Evolutionary conservation across 2,113 vertebrate genomes (phyloP).

Genomic region (Garra rufa): DNA sequence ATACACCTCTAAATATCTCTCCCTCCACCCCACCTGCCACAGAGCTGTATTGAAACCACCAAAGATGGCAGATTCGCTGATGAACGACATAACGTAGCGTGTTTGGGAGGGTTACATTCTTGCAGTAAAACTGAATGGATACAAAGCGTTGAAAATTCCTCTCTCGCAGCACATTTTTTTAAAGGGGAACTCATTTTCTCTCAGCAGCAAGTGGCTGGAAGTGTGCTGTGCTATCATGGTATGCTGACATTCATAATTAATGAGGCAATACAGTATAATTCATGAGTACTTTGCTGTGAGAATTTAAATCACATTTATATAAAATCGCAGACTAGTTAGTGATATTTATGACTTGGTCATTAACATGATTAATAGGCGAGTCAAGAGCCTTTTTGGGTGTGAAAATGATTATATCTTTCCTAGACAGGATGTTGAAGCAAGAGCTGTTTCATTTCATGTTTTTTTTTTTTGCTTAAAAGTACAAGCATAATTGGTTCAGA

Average conservation of each 20-base stretch:
- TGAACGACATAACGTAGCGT: constrained; percentile 19
- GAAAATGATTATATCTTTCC: constrained; percentile 9
- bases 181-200: constrained; percentile 45
- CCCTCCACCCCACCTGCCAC: background rate
- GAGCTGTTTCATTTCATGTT: background rate
- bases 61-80: constrained; percentile 30
- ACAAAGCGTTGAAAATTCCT: constrained; percentile 49
- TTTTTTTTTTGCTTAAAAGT: background rate
- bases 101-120: constrained; percentile 56
- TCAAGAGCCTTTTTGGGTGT: background rate
- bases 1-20: constrained; percentile 34
- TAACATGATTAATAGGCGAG: constrained; percentile 36
- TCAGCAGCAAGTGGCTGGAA: constrained; percentile 20
- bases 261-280: constrained; percentile 23
- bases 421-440: constrained; percentile 1
- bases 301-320: constrained; percentile 44
- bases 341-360: constrained; percentile 45
- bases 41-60: constrained; percentile 29
- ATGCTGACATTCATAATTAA: constrained; percentile 31
- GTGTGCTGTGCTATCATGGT: constrained; percentile 10
- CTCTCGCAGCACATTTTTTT: constrained; percentile 51
- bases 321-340: constrained; percentile 32
- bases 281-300: constrained; percentile 19
- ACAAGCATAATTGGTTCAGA: background rate
- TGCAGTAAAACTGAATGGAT: constrained; percentile 50